Conservation (phyloP, 2,888 invertebrate genomes). For the Hofmannophila pseudospretella region DNA sequence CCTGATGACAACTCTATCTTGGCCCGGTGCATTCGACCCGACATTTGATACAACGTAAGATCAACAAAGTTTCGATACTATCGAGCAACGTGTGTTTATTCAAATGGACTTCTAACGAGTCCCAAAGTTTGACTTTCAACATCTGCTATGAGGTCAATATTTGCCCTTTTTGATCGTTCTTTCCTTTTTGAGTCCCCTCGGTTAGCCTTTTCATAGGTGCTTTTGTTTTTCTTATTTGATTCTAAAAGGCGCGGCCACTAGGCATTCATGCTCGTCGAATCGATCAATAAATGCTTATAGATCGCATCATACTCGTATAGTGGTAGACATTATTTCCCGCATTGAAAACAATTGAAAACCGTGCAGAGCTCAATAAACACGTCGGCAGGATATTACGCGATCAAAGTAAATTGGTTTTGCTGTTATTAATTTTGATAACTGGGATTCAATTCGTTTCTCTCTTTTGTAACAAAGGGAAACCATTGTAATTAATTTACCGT, state of each 20-base stretch:
- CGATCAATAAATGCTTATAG: constrained; percentile 21
- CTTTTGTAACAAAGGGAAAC: constrained; percentile 76
- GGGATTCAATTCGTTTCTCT: constrained; percentile 75
- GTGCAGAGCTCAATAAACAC: constrained; percentile 50
- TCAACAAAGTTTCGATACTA: constrained; percentile 66
- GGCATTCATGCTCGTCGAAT: constrained; percentile 1
- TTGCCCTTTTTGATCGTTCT: constrained; percentile 59
- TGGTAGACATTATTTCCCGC: constrained; percentile 23
- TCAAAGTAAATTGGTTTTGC: constrained; percentile 69
- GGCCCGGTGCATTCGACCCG: constrained; percentile 42
- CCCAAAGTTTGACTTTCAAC: constrained; percentile 66
- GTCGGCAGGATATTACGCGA: constrained; percentile 68
- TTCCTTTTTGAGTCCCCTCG: constrained; percentile 45
- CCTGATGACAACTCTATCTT: constrained; percentile 64
- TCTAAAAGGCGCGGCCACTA: neutral
- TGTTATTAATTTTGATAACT: constrained; percentile 76
- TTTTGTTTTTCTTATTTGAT: constrained; percentile 29
- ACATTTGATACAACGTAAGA: constrained; percentile 64
- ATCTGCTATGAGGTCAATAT: constrained; percentile 76
- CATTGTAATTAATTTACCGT: constrained; percentile 70
- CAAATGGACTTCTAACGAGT: constrained; percentile 70
- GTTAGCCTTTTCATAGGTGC: constrained; percentile 34
- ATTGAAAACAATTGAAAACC: constrained; percentile 54
- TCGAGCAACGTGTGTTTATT: constrained; percentile 68
- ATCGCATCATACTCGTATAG: constrained; percentile 5